Evolutionary conservation across 2,888 invertebrate species (phyloP), one percentile per base, ranked within the genome.

Genomic region (Orchesellides sinensis): DNA sequence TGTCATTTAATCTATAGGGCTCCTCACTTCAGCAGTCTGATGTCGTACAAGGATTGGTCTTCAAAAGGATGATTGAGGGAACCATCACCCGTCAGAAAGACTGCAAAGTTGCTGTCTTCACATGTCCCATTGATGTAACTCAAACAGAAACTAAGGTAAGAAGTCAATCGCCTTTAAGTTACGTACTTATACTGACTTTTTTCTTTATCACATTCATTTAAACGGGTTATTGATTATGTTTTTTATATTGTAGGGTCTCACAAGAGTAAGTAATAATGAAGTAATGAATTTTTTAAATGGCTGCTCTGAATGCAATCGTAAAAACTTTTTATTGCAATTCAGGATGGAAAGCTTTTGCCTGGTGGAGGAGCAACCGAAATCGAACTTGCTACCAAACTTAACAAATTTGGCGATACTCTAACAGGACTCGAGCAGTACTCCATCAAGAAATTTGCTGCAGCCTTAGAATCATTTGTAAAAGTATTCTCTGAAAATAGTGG

Each of bases 341-440:
- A 92, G 91, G 92, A 93, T 89, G 91, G 91, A 29, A 89, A 91
- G 88, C 93, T 97, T 88, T 90, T 99, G 23, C 94, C 99, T 56
- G 99, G 99, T 66, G 99, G 96, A 72, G 99, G 99, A 59, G 98
- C 99, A 1, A 93, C 94, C 0, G 99, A 99, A 92, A 95, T 98
- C 73, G 97, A 98, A 91, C 91, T 99, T 79, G 97, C 98, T 0
- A 93, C 95, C 83, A 94, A 95, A 89, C 92, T 99, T 17, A 92
- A 95, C 5, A 93, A 94, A 72, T 98, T 94, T 89, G 98, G 97
- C 0, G 96, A 98, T 89, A 96, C 96, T 5, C 92, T 97, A 75
- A 96, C 98, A 0, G 99, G 99, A 0, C 91, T 99, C 82, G 98
- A 98, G 89, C 99, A 99, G 89, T 99, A 99, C 91, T 96, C 99